These are phyloP conservation scores for Siniperca knerii DNA, from an alignment of 2,113 vertebrate species.

Conservation along the genomic window DNA sequence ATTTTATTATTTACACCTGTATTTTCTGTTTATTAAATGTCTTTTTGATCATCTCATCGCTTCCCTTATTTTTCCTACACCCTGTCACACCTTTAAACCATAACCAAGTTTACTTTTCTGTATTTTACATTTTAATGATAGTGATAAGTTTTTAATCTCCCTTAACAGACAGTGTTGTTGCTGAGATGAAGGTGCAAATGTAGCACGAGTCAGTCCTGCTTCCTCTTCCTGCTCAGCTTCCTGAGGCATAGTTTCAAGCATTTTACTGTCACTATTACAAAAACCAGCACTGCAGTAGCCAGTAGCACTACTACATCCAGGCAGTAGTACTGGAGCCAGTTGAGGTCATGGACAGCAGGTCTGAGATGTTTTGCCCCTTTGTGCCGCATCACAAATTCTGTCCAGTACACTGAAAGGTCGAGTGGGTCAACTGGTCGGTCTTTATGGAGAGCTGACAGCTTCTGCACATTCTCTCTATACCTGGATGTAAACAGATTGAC, in stretches of 20 bases:
- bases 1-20: conserved; percentile 7
- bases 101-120: background rate
- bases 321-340: conserved; percentile 94
- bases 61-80: conserved; percentile 2
- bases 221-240: conserved; percentile 74
- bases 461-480: conserved; percentile 90
- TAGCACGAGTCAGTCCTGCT: conserved; percentile 61
- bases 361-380: conserved; percentile 92
- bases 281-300: conserved; percentile 61
- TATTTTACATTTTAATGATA: too few relatives aligned
- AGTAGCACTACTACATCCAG: conserved; percentile 90
- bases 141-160: background rate
- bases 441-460: conserved; percentile 89
- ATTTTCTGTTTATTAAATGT: conserved; percentile 76
- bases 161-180: background rate
- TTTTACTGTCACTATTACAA: conserved; percentile 80
- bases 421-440: conserved; percentile 89
- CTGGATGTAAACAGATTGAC: conserved; percentile 72
- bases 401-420: conserved; percentile 93
- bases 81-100: background rate
- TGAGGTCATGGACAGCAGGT: conserved; percentile 87
- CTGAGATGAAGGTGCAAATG: background rate
- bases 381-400: conserved; percentile 94
- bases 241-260: conserved; percentile 81
- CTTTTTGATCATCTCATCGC: conserved; percentile 35